Conservation (phyloP, 2,888 invertebrate species). For the Agriopis aurantiaria region DNA sequence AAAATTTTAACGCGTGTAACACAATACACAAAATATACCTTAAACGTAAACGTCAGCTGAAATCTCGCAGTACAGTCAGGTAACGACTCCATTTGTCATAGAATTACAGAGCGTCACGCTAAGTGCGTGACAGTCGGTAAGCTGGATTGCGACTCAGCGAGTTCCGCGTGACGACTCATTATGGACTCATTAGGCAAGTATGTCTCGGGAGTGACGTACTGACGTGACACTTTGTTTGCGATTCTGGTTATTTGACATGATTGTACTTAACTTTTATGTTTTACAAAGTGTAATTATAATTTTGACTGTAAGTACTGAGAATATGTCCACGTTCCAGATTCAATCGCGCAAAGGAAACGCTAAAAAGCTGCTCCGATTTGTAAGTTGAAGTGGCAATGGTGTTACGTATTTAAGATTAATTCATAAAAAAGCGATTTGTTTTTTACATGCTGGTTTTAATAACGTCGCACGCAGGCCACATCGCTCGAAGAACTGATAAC, state of each 20-base stretch:
- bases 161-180: slow-evolving; percentile 17
- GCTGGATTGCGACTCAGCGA: not conserved
- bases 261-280: not conserved
- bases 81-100: slow-evolving; percentile 26
- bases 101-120: slow-evolving; percentile 20
- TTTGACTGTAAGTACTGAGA: no score
- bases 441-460: no score
- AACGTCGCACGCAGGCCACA: no score
- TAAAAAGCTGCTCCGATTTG: no score
- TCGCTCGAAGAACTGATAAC: no score
- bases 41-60: not conserved
- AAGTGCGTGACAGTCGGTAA: slow-evolving; percentile 24
- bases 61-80: slow-evolving; percentile 17
- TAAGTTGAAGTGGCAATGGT: no score
- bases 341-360: no score
- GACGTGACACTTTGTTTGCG: slow-evolving; percentile 5
- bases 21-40: not conserved
- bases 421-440: no score
- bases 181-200: not conserved
- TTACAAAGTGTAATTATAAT: not conserved
- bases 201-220: slow-evolving; percentile 4
- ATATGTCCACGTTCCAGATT: no score
- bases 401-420: no score
- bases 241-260: not conserved
- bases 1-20: not conserved